Conservation (phyloP, 1,140 invertebrate species). For the Pachypeltis micranthus region DNA sequence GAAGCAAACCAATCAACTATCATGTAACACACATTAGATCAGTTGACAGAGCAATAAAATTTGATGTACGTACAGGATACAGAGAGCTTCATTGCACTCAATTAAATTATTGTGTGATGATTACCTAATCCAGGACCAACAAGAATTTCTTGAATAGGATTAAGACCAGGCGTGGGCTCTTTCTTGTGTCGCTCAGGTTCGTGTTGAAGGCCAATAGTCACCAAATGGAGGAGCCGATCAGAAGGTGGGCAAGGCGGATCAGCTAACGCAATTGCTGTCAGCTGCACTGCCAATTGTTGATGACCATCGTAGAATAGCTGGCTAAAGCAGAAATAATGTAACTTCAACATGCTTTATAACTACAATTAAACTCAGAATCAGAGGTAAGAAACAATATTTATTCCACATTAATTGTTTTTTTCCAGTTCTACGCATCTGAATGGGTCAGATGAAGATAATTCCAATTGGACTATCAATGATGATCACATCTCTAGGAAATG, state of each 20-base stretch:
- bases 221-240: conserved; percentile 76
- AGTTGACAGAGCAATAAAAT: no score
- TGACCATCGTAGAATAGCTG: conserved; percentile 89
- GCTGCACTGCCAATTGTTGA: conserved; percentile 71
- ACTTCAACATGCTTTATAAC: conserved; percentile 2
- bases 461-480: no score
- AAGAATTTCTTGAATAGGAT: conserved; percentile 49
- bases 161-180: conserved; percentile 39
- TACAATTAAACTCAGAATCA: conserved; percentile 7
- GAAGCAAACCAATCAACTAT: no score
- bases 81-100: no score
- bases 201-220: conserved; percentile 72
- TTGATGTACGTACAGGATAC: no score
- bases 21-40: no score
- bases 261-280: conserved; percentile 68
- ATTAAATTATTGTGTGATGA: background rate
- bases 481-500: no score
- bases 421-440: no score
- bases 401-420: conserved; percentile 4
- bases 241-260: conserved; percentile 90
- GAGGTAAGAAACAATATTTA: conserved; percentile 9
- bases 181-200: conserved; percentile 54
- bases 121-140: conserved; percentile 67
- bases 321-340: conserved; percentile 43
- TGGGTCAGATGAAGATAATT: no score